Base-by-base conservation (phyloP, 2,888 invertebrate genomes). In the Agrotis ipsilon region DNA sequence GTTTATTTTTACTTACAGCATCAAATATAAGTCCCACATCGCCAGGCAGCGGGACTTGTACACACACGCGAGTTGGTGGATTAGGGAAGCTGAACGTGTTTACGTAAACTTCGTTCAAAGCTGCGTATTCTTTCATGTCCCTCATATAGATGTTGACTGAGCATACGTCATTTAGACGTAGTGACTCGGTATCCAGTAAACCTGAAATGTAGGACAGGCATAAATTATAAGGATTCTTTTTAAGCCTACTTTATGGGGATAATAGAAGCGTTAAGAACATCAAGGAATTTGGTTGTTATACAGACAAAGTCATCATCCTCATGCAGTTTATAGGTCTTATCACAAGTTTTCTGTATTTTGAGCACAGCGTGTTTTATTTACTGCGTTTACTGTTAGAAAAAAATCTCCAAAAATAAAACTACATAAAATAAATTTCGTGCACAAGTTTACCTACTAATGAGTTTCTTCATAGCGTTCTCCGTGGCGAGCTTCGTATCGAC, bases 51-150 rank as follows among this genome's bases (percentile, higher is more conserved):
- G 98, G 98, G 85, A 97, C 97, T 90, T 98, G 98, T 24, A 98
- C 98, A 88, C 98, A 99, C 1, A 98, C 98, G 64, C 99, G 96
- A 2, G 98, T 98, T 13, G 99, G 99, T 48, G 99, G 99, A 93
- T 98, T 98, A 52, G 97, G 95, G 92, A 98, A 97, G 84, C 96
- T 96, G 88, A 99, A 97, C 79, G 97, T 97, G 65, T 97, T 96
- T 65, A 97, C 96, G 90, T 99, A 99, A 21, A 98, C 97, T 77
- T 97, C 96, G 92, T 99, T 99, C 78, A 99, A 94, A 13, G 96
- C 96, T 0, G 97, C 96, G 92, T 98, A 99, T 82, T 98, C 97
- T 0, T 96, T 96, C 97, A 99, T 98, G 86, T 98, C 97, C 57
- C 97, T 97, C 87, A 99, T 97, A 91, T 98, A 99, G 86, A 99